Evolutionary conservation across 2,797 vertebrate species (phyloP), one percentile per base, ranked within the genome.

Genomic region (Acestrorhynchus altus): DNA sequence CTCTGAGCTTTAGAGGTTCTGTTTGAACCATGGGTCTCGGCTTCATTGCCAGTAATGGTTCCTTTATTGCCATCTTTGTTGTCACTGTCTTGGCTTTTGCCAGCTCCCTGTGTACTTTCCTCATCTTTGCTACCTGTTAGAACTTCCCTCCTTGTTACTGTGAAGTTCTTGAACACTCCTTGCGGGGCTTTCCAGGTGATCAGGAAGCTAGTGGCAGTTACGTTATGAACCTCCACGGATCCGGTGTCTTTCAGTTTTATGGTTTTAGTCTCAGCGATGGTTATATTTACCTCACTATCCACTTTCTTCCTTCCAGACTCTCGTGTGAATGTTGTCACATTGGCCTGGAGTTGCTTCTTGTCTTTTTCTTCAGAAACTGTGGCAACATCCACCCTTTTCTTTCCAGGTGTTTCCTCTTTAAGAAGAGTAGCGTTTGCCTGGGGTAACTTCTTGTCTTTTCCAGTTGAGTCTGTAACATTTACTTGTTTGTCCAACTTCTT

Each of bases 101-200:
- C 84, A 60, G 52, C 77, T 74, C 88, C 86, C 20, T 86, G 65
- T 57, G 46, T 42, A 39, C 22, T 59, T 18, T 81, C 72, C 31
- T 76, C 66, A 76, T 26, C 61, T 61, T 65, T 68, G 0, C 81
- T 88, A 56, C 86, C 91, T 7, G 71, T 51, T 10, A 74, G 74
- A 0, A 91, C 89, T 63, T 94, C 90, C 80, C 88, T 92, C 61
- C 92, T 92, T 63, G 91, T 90, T 13, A 97, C 86, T 0, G 93
- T 90, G 83, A 96, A 97, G 84, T 93, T 93, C 77, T 94, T 95
- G 70, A 96, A 96, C 82, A 91, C 88, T 15, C 90, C 91, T 1
- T 90, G 88, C 0, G 94, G 93, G 20, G 94, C 92, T 52, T 93
- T 90, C 96, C 96, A 97, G 15, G 86, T 91, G 28, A 98, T 78